A percentile compares a stretch with the other conserved stretches of the same genome.
These are phyloP conservation scores for Aphelinus certus DNA, from an alignment of 1,140 invertebrate species.

Conservation along the genomic window DNA sequence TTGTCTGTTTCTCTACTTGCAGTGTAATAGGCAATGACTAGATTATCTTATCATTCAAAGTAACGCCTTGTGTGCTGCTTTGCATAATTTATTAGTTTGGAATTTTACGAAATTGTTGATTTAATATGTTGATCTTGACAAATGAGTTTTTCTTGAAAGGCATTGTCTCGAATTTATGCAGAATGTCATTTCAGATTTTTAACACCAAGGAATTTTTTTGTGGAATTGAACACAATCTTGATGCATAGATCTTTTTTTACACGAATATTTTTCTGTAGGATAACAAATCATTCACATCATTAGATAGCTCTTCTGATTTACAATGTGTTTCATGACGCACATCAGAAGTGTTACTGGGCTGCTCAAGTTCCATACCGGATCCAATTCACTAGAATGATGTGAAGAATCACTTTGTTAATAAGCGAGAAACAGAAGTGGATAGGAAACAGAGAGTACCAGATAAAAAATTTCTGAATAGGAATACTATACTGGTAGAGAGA, in stretches of 20 bases:
- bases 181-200: constrained; percentile 8
- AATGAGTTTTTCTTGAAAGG: neutral
- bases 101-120: constrained; percentile 6
- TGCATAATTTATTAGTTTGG: constrained; percentile 7
- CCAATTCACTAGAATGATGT: too few relatives aligned
- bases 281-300: constrained; percentile 15
- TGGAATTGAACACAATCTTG: constrained; percentile 8
- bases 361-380: constrained; percentile 1
- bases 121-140: constrained; percentile 2
- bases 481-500: too few relatives aligned
- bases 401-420: too few relatives aligned
- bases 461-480: too few relatives aligned
- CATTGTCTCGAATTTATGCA: constrained; percentile 3
- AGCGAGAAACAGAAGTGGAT: too few relatives aligned
- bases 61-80: neutral
- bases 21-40: too few relatives aligned
- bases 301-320: constrained; percentile 3
- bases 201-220: neutral
- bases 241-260: constrained; percentile 12
- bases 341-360: constrained; percentile 3
- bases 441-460: too few relatives aligned
- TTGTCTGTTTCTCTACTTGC: neutral
- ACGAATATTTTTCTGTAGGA: constrained; percentile 13
- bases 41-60: too few relatives aligned
- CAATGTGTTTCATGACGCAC: neutral